These are phyloP conservation scores for Danio tinwini DNA, from an alignment of 2,797 vertebrate genomes.

Conservation along the genomic window DNA sequence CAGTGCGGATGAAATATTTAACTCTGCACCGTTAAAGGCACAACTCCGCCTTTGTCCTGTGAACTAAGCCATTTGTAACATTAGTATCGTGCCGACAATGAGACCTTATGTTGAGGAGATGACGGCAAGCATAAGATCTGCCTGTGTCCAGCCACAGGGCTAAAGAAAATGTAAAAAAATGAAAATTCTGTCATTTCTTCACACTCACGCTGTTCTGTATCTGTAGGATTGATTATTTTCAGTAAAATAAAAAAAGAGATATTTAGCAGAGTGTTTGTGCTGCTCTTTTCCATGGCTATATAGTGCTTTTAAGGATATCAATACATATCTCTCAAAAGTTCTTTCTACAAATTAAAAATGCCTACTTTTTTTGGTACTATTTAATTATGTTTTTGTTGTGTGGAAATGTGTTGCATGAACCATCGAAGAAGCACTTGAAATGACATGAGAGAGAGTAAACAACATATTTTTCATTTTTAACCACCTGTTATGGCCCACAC, in stretches of 20 bases:
- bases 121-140: conserved; percentile 1
- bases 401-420: not conserved
- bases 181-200: not conserved
- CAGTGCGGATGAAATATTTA: conserved; percentile 90
- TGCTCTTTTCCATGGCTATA: not conserved
- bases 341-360: not conserved
- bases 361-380: not conserved
- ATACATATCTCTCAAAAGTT: not conserved
- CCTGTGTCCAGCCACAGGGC: not conserved
- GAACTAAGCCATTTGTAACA: conserved; percentile 69
- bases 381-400: not conserved
- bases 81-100: not conserved
- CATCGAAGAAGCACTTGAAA: not conserved
- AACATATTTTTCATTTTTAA: not conserved
- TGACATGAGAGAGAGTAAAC: not conserved
- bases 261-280: not conserved
- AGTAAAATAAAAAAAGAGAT: not conserved
- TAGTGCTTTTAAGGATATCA: not conserved
- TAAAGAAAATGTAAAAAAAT: conserved; percentile 4
- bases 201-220: not conserved
- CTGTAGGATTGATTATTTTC: not conserved
- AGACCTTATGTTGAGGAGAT: conserved; percentile 21
- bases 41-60: conserved; percentile 83
- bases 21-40: conserved; percentile 87
- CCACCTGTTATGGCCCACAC: not conserved